These are phyloP conservation scores for Premnoplex brunnescens DNA, from an alignment of 2,797 vertebrate species.

Conservation along the genomic window DNA sequence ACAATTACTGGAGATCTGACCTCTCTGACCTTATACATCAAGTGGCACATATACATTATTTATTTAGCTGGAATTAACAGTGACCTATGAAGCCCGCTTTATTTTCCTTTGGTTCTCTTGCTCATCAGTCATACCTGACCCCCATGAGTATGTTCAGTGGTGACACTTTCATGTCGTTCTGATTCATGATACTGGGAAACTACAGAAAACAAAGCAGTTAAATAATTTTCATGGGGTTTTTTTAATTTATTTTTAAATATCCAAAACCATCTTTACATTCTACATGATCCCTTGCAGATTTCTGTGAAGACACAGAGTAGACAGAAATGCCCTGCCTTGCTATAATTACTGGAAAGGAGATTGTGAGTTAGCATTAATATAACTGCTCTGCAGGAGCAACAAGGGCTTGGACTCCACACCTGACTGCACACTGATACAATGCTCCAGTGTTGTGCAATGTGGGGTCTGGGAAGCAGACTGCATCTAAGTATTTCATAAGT, in stretches of 20 bases:
- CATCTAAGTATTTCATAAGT: not conserved
- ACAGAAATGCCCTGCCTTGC: not conserved
- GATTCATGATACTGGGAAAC: conserved; percentile 1
- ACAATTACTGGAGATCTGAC: conserved; percentile 31
- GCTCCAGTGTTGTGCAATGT: not conserved
- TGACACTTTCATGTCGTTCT: not conserved
- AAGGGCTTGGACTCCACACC: not conserved
- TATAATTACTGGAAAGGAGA: not conserved
- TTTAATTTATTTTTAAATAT: not conserved
- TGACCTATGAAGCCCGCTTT: conserved; percentile 12
- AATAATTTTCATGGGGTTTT: not conserved
- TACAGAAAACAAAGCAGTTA: not conserved
- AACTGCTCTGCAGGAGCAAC: not conserved
- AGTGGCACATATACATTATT: conserved; percentile 1
- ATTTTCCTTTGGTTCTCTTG: conserved; percentile 21
- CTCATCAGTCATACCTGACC: conserved; percentile 15
- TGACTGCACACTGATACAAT: not conserved
- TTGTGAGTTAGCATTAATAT: not conserved
- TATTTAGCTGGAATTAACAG: conserved; percentile 63
- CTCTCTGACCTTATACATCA: conserved; percentile 35
- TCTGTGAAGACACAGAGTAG: not conserved
- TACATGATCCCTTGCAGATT: not conserved
- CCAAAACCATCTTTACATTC: not conserved
- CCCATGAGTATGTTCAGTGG: not conserved
- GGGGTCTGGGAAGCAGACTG: not conserved